Percentiles rank a stretch among this genome's conserved stretches.
Evolutionary conservation across 2,797 vertebrate species (phyloP).

Genomic region (Enoplosus armatus): DNA sequence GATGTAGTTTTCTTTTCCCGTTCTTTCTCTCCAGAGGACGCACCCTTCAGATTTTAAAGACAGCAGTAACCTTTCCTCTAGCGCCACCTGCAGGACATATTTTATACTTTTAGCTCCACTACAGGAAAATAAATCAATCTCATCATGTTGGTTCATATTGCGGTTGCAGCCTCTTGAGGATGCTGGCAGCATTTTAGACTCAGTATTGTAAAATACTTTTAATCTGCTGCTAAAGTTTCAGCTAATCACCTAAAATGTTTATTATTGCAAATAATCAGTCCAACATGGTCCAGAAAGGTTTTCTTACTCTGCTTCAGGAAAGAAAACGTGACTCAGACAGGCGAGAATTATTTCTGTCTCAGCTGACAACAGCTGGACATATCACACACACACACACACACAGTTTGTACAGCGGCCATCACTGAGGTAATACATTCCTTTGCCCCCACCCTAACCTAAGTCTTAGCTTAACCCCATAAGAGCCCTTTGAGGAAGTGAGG

Average conservation of each 20-base stretch:
- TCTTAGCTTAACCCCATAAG: too few species aligned
- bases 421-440: neutral
- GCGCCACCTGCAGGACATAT: too few species aligned
- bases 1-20: too few species aligned
- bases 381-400: neutral
- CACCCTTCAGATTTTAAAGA: too few species aligned
- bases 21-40: neutral
- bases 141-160: too few species aligned
- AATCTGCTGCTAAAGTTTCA: neutral
- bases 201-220: too few species aligned
- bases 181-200: too few species aligned
- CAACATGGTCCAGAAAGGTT: neutral
- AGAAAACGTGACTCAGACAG: neutral
- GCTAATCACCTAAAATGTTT: neutral
- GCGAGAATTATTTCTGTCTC: neutral
- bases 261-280: neutral
- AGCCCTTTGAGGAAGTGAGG: neutral
- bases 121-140: too few species aligned
- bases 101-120: too few species aligned
- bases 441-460: neutral
- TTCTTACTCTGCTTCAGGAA: neutral
- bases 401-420: neutral
- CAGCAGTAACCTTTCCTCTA: too few species aligned
- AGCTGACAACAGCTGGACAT: conserved; percentile 9
- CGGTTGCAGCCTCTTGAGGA: neutral